Evolutionary conservation across 2,113 vertebrate species (phyloP), one percentile per base, ranked within the genome.

Genomic region (Clarias magur): DNA sequence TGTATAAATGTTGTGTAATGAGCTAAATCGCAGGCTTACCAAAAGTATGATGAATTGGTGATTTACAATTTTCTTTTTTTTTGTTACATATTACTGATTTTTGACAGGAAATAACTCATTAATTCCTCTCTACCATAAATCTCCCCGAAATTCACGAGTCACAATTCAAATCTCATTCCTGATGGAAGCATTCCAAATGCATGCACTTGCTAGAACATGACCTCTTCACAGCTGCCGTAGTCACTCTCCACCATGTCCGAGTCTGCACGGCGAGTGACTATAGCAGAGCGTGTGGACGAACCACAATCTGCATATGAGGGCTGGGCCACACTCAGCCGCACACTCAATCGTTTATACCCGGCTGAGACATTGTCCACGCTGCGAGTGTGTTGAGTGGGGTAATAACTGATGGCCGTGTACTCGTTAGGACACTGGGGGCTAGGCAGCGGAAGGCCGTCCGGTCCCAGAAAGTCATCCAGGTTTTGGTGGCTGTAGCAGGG

Each of bases 191-290:
- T 27, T 67, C 54, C 19, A 7, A n/a, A 82, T 48, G 48, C 60
- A 76, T 84, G 15, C 42, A 62, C 3, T 73, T 30, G 8, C 88
- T 95, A 99, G 92, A 99, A 99, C 98, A 99, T 98, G 89, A 99
- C 98, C 94, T 99, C 98, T 91, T 99, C 98, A 0, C 97, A 98
- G 95, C 98, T 99, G 56, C 98, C 98, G 0, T 98, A 99, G 90
- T 99, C 98, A 0, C 98, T 99, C 93, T 96, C 98, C 91, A 97
- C 96, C 95, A 96, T 95, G 90, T 99, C 97, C 0, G 95, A 96
- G 54, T 96, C 95, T 65, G 96, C 96, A 0, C 94, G 97, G 91
- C 81, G 91, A 25, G 89, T 89, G 4, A 92, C 86, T 19, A 93
- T 94, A 63, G 92, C 91, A 34, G 92, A 30, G 17, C 94, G 91